These are phyloP conservation scores for Spodoptera picta DNA, from an alignment of 2,888 invertebrate species.

Conservation along the genomic window DNA sequence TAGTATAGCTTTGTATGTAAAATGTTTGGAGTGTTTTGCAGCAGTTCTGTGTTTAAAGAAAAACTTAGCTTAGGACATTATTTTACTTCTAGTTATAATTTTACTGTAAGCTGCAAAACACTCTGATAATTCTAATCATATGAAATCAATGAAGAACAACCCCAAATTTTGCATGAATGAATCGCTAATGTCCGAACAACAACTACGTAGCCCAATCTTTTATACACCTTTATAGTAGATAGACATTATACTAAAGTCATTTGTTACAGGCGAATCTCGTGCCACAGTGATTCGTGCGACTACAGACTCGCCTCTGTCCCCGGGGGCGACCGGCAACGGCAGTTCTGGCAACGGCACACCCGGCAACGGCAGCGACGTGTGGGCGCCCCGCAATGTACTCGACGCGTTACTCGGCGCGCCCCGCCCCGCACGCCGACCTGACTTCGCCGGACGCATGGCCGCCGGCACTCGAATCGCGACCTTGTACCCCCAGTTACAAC, in stretches of 20 bases:
- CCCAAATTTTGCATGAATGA: no score
- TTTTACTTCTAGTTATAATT: no score
- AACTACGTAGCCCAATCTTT: no score
- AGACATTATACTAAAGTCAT: neutral
- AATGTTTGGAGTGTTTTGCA: no score
- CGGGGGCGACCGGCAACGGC: constrained; percentile 89
- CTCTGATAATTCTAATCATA: no score
- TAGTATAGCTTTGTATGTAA: constrained; percentile 6
- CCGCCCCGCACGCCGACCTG: constrained; percentile 83
- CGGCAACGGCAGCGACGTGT: constrained; percentile 68
- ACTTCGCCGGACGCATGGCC: constrained; percentile 91
- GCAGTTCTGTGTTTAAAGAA: no score
- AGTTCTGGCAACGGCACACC: constrained; percentile 66
- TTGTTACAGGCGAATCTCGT: constrained; percentile 76
- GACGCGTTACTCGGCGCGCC: constrained; percentile 88
- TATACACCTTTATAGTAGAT: no score
- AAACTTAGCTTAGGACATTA: no score
- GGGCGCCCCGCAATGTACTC: constrained; percentile 85
- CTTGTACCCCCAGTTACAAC: constrained; percentile 92
- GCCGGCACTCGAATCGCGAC: constrained; percentile 90
- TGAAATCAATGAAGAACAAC: no score
- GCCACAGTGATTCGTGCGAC: constrained; percentile 90
- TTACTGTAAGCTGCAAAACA: no score
- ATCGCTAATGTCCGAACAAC: no score
- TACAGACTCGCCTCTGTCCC: constrained; percentile 95